These are phyloP conservation scores for Thaumatotibia leucotreta DNA, from an alignment of 1,140 invertebrate species.

Conservation along the genomic window DNA sequence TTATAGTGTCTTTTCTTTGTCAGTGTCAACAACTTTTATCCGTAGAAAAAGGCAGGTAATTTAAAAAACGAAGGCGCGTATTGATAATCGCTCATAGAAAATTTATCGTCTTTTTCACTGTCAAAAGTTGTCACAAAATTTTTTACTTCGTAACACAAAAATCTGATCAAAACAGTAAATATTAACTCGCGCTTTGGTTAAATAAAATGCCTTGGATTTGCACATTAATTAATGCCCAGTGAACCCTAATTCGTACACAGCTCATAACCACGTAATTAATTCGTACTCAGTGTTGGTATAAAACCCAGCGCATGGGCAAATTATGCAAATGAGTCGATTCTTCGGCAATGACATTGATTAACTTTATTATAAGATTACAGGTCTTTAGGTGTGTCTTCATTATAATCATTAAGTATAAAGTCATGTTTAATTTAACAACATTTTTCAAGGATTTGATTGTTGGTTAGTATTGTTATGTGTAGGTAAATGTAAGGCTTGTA, in stretches of 20 bases:
- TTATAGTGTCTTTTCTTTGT: no score
- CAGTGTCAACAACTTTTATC: no score
- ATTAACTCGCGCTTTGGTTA: no score
- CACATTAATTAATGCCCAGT: neutral
- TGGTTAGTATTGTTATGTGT: neutral
- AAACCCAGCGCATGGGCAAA: neutral
- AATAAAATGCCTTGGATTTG: no score
- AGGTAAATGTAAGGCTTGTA: neutral
- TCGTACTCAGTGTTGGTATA: neutral
- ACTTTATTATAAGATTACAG: slow-evolving; percentile 9
- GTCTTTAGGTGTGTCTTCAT: slow-evolving; percentile 5
- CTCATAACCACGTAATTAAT: neutral
- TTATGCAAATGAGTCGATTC: slow-evolving; percentile 9
- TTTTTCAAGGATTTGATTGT: neutral
- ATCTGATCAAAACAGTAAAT: no score
- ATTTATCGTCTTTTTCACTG: no score
- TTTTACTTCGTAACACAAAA: no score
- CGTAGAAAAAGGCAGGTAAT: no score
- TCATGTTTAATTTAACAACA: neutral
- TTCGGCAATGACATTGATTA: slow-evolving; percentile 5
- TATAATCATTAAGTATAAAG: slow-evolving; percentile 1
- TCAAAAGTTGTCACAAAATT: no score
- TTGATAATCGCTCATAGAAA: no score
- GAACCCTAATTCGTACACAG: neutral
- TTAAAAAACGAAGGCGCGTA: no score